phyloP scores from a whole-genome alignment of 2,797 vertebrate genomes.

The Sylvilagus floridanus region DNA sequence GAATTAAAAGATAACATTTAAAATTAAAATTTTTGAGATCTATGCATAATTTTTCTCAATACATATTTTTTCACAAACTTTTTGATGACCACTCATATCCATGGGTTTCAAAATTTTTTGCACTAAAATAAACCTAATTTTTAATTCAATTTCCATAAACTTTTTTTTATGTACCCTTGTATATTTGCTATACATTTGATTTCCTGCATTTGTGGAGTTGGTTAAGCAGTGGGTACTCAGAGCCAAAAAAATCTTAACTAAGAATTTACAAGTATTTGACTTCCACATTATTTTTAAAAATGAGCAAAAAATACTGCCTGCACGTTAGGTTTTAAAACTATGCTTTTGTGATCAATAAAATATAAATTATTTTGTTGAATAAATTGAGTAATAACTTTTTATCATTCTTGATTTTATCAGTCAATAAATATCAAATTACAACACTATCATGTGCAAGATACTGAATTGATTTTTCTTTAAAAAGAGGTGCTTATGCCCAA shows the following conservation, averaged over 20 bases:
- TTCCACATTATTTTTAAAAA: slow-evolving; percentile 20
- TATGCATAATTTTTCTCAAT: too few species aligned
- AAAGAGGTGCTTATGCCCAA: slow-evolving; percentile 63
- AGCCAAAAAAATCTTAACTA: not conserved
- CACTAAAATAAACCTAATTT: too few species aligned
- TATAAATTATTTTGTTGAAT: slow-evolving; percentile 70
- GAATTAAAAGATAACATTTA: too few species aligned
- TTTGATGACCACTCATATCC: too few species aligned
- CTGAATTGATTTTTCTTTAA: slow-evolving; percentile 75
- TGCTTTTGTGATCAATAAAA: slow-evolving; percentile 55
- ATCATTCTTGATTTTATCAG: slow-evolving; percentile 43
- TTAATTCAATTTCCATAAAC: too few species aligned
- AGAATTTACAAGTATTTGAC: not conserved
- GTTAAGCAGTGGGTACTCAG: not conserved
- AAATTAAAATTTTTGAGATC: too few species aligned
- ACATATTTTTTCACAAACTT: too few species aligned
- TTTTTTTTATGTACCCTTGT: too few species aligned
- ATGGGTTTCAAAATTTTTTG: too few species aligned
- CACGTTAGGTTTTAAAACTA: slow-evolving; percentile 42
- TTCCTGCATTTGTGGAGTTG: not conserved
- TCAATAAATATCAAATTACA: slow-evolving; percentile 71
- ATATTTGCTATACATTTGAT: not conserved
- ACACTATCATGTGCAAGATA: slow-evolving; percentile 46
- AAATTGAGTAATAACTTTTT: slow-evolving; percentile 60
- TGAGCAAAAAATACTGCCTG: slow-evolving; percentile 34